Percentiles rank a stretch among this genome's conserved stretches.
These are phyloP conservation scores for Ptyas mucosa DNA, from an alignment of 2,113 vertebrate species.

Conservation along the genomic window DNA sequence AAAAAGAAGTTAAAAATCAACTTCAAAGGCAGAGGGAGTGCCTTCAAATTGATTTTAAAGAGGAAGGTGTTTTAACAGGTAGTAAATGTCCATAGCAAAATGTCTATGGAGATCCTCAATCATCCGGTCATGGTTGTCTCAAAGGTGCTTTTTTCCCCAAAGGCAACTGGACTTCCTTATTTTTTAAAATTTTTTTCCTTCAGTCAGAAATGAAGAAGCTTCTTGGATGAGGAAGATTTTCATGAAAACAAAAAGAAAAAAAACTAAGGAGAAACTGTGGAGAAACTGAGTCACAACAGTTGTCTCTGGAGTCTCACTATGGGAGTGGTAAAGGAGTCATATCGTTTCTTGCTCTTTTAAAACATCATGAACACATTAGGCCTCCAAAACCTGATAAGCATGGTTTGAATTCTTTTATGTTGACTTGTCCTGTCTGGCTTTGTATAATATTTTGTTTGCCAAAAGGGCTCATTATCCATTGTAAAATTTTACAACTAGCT, in stretches of 20 bases:
- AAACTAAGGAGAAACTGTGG: background rate
- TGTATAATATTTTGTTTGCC: constrained; percentile 58
- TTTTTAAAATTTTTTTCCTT: background rate
- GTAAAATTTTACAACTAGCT: constrained; percentile 65
- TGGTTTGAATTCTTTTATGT: constrained; percentile 43
- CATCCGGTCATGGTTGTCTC: background rate
- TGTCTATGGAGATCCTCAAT: background rate
- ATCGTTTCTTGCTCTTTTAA: constrained; percentile 19
- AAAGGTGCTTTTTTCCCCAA: background rate
- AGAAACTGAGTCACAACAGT: constrained; percentile 27
- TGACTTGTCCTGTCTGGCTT: constrained; percentile 50
- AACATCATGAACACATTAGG: constrained; percentile 35
- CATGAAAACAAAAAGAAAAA: background rate
- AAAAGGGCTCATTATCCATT: constrained; percentile 73
- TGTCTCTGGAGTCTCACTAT: constrained; percentile 41
- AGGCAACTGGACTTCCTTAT: background rate
- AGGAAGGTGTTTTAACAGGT: constrained; percentile 41
- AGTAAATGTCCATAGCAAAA: constrained; percentile 27
- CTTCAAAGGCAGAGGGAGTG: background rate
- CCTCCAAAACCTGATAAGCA: constrained; percentile 35
- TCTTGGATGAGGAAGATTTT: background rate
- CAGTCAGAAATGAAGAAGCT: background rate
- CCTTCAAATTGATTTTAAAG: constrained; percentile 23
- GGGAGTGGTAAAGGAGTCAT: constrained; percentile 18
- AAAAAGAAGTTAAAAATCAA: background rate